A percentile compares a stretch with the other conserved stretches of the same genome.
Conservation (phyloP, 2,113 vertebrate genomes). For the Hemiprocne comata region DNA sequence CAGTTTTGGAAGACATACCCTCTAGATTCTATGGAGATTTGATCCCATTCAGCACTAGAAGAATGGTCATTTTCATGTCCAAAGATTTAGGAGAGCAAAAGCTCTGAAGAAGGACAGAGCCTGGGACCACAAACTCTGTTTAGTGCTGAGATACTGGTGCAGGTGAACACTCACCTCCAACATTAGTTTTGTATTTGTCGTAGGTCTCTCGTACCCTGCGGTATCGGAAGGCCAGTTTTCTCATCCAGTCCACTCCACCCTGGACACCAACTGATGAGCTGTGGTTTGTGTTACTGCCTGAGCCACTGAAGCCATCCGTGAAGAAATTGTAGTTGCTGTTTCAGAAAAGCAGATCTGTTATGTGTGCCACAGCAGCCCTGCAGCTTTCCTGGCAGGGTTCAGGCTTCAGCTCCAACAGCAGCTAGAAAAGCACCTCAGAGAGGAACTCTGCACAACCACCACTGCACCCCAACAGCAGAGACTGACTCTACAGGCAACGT, state of each 20-base stretch:
- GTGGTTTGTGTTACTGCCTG: constrained; percentile 79
- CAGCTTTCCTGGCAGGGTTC: fast-evolving
- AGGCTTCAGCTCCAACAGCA: background rate
- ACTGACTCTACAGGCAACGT: fast-evolving
- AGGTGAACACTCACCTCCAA: constrained; percentile 83
- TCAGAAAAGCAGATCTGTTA: background rate
- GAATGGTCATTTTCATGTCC: background rate
- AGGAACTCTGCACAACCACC: background rate
- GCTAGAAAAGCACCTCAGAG: background rate
- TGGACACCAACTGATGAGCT: constrained; percentile 85
- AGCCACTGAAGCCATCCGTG: constrained; percentile 91
- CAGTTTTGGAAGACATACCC: fast-evolving
- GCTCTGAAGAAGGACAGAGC: background rate
- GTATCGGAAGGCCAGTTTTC: constrained; percentile 96
- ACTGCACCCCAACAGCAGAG: fast-evolving
- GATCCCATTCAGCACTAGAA: background rate
- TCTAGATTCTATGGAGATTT: background rate
- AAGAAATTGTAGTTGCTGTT: constrained; percentile 93
- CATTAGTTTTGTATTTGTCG: constrained; percentile 89
- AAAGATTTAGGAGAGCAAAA: background rate
- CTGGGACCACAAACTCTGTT: background rate
- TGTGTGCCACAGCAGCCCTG: background rate
- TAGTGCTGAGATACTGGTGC: background rate
- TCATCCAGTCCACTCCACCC: constrained; percentile 98
- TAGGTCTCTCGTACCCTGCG: constrained; percentile 95